Percentiles rank a stretch among this genome's conserved stretches.
Evolutionary conservation across 2,113 vertebrate genomes (phyloP).

Genomic region (Rattus norvegicus): GRCr8 NC_086029.1:39226001-39226500

Average conservation of each 20-base stretch:
- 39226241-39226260: not conserved
- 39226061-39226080: not conserved
- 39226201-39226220: not conserved
- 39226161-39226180: no score
- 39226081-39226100: not conserved
- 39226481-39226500: no score
- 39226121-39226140: not conserved
- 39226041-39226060: not conserved
- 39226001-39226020: not conserved
- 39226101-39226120: not conserved
- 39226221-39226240: not conserved
- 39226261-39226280: not conserved
- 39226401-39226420: no score
- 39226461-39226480: no score
- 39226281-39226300: not conserved
- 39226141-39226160: no score
- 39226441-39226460: no score
- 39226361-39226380: no score
- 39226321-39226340: not conserved
- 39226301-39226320: not conserved
- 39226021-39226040: not conserved
- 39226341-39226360: not conserved
- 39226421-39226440: no score
- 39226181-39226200: not conserved
- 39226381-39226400: no score